Conservation (phyloP, 2,888 invertebrate species). For the Drosophila barbarae region DNA sequence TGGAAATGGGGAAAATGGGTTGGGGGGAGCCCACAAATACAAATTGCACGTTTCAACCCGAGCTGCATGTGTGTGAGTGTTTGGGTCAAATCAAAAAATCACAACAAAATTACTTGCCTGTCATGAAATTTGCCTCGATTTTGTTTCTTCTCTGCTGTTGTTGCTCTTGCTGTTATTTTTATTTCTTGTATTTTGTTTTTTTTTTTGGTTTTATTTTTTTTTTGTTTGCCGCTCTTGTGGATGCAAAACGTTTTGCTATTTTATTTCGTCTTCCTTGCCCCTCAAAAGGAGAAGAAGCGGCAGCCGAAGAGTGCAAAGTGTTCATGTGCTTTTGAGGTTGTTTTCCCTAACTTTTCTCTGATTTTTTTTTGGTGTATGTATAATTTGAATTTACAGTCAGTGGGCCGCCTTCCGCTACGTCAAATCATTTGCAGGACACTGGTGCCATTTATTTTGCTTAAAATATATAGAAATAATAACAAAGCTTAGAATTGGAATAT, state of each 20-base stretch:
- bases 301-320: constrained; percentile 57
- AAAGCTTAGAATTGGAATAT: neutral
- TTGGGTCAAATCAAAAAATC: constrained; percentile 73
- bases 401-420: constrained; percentile 61
- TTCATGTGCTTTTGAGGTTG: constrained; percentile 61
- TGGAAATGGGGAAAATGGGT: constrained; percentile 15
- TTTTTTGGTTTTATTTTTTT: constrained; percentile 29
- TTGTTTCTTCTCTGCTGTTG: constrained; percentile 37
- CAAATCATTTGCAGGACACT: constrained; percentile 53
- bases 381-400: constrained; percentile 72
- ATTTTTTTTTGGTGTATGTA: constrained; percentile 40
- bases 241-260: constrained; percentile 69
- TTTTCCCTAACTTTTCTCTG: constrained; percentile 35
- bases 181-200: constrained; percentile 6
- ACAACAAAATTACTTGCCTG: constrained; percentile 73
- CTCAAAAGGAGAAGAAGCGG: constrained; percentile 11
- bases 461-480: neutral
- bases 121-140: constrained; percentile 70
- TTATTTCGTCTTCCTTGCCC: constrained; percentile 44
- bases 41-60: constrained; percentile 68
- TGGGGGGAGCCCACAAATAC: constrained; percentile 44
- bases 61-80: constrained; percentile 49
- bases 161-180: constrained; percentile 8
- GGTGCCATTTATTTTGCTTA: neutral
- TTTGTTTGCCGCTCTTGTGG: constrained; percentile 41